Percentiles rank a stretch among this genome's conserved stretches.
Conservation (phyloP, 2,888 invertebrate species). For the Bruchidius siliquastri region DNA sequence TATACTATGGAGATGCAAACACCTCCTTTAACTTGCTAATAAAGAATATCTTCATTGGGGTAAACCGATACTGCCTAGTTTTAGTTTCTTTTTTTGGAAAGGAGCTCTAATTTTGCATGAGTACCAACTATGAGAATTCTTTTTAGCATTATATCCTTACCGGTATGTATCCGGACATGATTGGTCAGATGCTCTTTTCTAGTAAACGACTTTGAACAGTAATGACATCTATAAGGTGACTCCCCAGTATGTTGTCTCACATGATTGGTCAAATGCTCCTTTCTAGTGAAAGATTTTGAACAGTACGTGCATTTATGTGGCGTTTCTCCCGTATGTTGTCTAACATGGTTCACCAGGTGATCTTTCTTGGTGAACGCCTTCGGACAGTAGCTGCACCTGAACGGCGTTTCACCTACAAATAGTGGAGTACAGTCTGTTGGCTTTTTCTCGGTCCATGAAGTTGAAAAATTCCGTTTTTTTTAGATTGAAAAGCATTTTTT, state of each 20-base stretch:
- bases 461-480: not conserved
- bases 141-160: conserved; percentile 15
- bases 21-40: too few species aligned
- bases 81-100: not conserved
- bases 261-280: conserved; percentile 80
- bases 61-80: too few species aligned
- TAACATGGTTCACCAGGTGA: conserved; percentile 70
- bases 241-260: conserved; percentile 85
- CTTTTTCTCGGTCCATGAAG: not conserved
- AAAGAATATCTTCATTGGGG: too few species aligned
- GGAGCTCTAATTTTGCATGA: not conserved
- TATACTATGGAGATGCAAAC: too few species aligned
- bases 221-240: conserved; percentile 80
- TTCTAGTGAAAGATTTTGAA: conserved; percentile 72
- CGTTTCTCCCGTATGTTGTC: conserved; percentile 66
- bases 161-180: conserved; percentile 65
- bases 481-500: too few species aligned
- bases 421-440: not conserved
- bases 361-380: conserved; percentile 83
- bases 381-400: conserved; percentile 79
- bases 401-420: conserved; percentile 54
- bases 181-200: conserved; percentile 83
- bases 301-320: conserved; percentile 74
- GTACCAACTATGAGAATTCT: not conserved
- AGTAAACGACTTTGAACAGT: conserved; percentile 80